phyloP scores from a whole-genome alignment of 2,888 invertebrate genomes.

The Drosophila monieri region DNA sequence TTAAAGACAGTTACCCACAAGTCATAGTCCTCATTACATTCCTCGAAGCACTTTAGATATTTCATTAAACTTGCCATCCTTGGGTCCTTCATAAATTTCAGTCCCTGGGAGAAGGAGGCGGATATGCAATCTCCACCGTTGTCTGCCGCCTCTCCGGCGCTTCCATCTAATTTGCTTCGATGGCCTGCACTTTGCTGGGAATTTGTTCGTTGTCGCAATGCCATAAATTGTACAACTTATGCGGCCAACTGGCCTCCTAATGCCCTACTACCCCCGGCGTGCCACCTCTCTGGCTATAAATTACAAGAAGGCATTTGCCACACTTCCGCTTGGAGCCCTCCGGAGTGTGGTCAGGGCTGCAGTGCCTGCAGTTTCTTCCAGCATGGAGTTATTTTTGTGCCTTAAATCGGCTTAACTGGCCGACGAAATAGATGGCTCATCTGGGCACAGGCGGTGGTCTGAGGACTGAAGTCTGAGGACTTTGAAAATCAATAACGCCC shows the following conservation, averaged over 20 bases:
- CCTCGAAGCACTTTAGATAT: constrained; percentile 10
- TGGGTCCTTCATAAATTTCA: constrained; percentile 55
- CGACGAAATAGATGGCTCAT: constrained; percentile 14
- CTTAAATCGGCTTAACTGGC: constrained; percentile 71
- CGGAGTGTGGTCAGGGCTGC: constrained; percentile 26
- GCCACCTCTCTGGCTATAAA: constrained; percentile 53
- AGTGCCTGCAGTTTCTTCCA: constrained; percentile 62
- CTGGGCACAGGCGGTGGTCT: constrained; percentile 5
- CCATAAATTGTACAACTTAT: constrained; percentile 75
- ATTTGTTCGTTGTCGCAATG: constrained; percentile 65
- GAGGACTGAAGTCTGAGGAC: not conserved
- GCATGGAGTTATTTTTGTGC: constrained; percentile 66
- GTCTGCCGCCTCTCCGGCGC: constrained; percentile 27
- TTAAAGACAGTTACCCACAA: not conserved
- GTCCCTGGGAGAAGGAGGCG: constrained; percentile 6
- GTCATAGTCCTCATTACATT: not conserved
- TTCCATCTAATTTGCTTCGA: constrained; percentile 43
- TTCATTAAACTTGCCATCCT: constrained; percentile 30
- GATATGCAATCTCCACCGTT: constrained; percentile 10
- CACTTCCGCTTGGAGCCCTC: constrained; percentile 62
- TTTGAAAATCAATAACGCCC: constrained; percentile 42
- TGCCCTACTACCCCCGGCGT: not conserved
- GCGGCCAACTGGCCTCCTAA: constrained; percentile 50
- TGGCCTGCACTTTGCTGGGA: constrained; percentile 48
- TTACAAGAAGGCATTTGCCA: constrained; percentile 75